Percentiles rank a stretch among this genome's conserved stretches.
Evolutionary conservation across 2,888 invertebrate genomes (phyloP).

Genomic region (Allolobophora icterica): DNA sequence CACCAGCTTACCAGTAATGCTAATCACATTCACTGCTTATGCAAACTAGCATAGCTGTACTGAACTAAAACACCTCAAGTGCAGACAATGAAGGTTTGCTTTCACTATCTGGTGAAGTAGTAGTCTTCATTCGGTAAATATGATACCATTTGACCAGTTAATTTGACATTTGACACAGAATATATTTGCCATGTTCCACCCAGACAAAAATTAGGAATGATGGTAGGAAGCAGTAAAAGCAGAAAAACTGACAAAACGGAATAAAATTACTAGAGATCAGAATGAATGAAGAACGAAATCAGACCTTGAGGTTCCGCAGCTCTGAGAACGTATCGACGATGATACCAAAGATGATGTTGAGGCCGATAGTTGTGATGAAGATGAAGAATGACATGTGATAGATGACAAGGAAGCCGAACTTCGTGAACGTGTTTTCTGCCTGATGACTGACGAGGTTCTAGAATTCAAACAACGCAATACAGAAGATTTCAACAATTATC

Average conservation of each 20-base stretch:
- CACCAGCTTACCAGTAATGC: neutral
- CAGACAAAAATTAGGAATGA: neutral
- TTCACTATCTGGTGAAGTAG: too few species aligned
- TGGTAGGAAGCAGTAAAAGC: neutral
- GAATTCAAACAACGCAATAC: neutral
- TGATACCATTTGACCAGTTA: too few species aligned
- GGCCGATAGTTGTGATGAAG: slow-evolving; percentile 66
- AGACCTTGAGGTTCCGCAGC: slow-evolving; percentile 65
- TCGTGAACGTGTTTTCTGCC: slow-evolving; percentile 50
- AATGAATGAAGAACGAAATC: neutral
- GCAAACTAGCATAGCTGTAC: too few species aligned
- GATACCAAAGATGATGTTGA: slow-evolving; percentile 67
- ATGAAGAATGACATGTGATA: slow-evolving; percentile 66
- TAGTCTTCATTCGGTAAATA: too few species aligned
- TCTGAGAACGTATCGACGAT: slow-evolving; percentile 67
- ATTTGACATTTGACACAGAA: too few species aligned
- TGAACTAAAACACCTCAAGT: neutral
- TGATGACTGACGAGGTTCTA: slow-evolving; percentile 48
- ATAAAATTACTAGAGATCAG: neutral
- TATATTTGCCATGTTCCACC: too few species aligned
- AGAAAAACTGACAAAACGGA: neutral
- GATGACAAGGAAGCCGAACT: slow-evolving; percentile 51
- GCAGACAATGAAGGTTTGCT: neutral
- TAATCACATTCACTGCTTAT: neutral
- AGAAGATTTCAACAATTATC: neutral